Evolutionary conservation across 2,888 invertebrate genomes (phyloP).

Genomic region (Sphaerophoria rueppellii): DNA sequence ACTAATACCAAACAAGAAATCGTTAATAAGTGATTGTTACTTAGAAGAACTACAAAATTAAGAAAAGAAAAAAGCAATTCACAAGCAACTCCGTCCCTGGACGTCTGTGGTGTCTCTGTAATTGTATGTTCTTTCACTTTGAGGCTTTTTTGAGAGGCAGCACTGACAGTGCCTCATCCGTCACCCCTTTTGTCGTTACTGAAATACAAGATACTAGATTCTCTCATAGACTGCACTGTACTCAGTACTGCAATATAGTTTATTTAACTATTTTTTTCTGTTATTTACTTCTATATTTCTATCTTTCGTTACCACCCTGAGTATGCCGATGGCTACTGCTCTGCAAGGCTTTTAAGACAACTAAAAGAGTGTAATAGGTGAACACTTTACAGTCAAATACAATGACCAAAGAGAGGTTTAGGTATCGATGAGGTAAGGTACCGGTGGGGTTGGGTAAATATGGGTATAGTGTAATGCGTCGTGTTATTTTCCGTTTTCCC

Average conservation of each 20-base stretch:
- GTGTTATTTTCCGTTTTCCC: constrained; percentile 47
- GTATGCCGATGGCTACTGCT: constrained; percentile 31
- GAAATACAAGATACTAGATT: constrained; percentile 34
- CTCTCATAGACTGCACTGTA: constrained; percentile 57
- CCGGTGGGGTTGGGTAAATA: not conserved
- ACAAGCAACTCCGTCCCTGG: constrained; percentile 1
- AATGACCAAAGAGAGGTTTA: constrained; percentile 34
- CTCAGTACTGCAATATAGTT: constrained; percentile 29
- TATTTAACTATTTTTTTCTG: constrained; percentile 34
- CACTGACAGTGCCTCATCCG: constrained; percentile 29
- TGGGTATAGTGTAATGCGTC: constrained; percentile 29
- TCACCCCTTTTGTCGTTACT: not conserved
- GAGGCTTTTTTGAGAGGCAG: constrained; percentile 67
- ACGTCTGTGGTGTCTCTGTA: constrained; percentile 25
- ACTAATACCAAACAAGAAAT: too few relatives aligned
- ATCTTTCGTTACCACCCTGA: constrained; percentile 34
- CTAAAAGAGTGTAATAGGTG: constrained; percentile 64
- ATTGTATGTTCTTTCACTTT: constrained; percentile 69
- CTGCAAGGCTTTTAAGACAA: constrained; percentile 43
- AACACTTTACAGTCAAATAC: constrained; percentile 58
- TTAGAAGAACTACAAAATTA: too few relatives aligned
- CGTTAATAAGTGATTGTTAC: too few relatives aligned
- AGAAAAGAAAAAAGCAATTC: too few relatives aligned
- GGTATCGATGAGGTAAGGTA: constrained; percentile 12
- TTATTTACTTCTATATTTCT: not conserved